Conservation (phyloP, 2,113 vertebrate genomes). For the Girardinichthys multiradiatus region DNA sequence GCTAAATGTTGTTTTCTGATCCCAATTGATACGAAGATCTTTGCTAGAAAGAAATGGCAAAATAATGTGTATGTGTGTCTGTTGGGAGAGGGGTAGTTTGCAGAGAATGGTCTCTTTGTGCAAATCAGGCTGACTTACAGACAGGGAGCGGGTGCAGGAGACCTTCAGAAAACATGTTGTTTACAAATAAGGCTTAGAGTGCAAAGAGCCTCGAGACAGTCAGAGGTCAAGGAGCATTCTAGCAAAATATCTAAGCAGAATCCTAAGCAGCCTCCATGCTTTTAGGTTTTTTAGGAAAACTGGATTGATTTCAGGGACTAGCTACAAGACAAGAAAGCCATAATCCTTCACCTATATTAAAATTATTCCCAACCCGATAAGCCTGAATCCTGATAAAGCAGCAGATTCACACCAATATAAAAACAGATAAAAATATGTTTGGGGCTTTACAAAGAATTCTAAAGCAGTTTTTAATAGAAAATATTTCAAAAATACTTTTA, state of each 20-base stretch:
- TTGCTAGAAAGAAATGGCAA: no score
- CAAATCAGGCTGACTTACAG: constrained; percentile 41
- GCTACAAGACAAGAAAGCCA: constrained; percentile 36
- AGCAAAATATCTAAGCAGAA: constrained; percentile 53
- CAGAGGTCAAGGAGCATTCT: constrained; percentile 59
- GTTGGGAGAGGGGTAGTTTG: no score
- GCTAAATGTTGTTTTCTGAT: constrained; percentile 2
- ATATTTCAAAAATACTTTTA: no score
- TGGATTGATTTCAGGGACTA: constrained; percentile 25
- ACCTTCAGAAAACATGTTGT: constrained; percentile 59
- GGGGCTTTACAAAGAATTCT: no score
- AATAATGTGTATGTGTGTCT: not conserved
- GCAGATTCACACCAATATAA: constrained; percentile 54
- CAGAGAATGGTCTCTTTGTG: constrained; percentile 64
- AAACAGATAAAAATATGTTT: no score
- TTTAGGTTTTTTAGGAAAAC: constrained; percentile 28
- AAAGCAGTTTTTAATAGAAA: no score
- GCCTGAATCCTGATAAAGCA: constrained; percentile 45
- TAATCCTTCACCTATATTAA: constrained; percentile 65
- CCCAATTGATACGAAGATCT: constrained; percentile 21
- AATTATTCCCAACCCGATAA: constrained; percentile 58
- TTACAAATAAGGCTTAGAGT: constrained; percentile 71
- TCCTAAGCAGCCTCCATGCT: constrained; percentile 22
- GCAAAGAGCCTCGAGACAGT: constrained; percentile 62
- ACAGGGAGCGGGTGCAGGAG: constrained; percentile 16